Conservation (phyloP, 2,888 invertebrate genomes). For the Spodoptera picta region DNA sequence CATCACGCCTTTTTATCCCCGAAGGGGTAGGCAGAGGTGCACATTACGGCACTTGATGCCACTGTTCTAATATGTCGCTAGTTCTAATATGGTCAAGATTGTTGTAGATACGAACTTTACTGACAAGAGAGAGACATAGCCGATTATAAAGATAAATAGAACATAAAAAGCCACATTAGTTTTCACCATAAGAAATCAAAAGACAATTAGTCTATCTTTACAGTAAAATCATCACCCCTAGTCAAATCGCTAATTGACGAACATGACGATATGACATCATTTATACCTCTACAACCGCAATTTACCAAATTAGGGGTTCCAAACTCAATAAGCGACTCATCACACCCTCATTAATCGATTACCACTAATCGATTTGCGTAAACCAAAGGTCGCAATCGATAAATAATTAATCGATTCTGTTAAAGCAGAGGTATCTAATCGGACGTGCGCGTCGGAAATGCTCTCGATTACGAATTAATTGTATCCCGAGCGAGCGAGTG, state of each 20-base stretch:
- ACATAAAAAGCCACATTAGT: too few relatives aligned
- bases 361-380: slow-evolving; percentile 12
- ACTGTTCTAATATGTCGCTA: too few relatives aligned
- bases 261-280: slow-evolving; percentile 23
- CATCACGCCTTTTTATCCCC: too few relatives aligned
- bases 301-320: slow-evolving; percentile 25
- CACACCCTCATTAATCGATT: slow-evolving; percentile 33
- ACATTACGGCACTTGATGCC: too few relatives aligned
- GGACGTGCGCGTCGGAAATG: slow-evolving; percentile 30
- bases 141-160: too few relatives aligned
- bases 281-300: slow-evolving; percentile 21
- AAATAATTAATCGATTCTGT: slow-evolving; percentile 45
- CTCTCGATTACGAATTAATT: slow-evolving; percentile 48
- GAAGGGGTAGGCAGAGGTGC: too few relatives aligned
- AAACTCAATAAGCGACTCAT: slow-evolving; percentile 40
- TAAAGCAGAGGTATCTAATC: slow-evolving; percentile 39
- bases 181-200: too few relatives aligned
- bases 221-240: too few relatives aligned
- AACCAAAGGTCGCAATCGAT: slow-evolving; percentile 32
- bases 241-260: slow-evolving; percentile 11
- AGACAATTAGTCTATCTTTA: not conserved
- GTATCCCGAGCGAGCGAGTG: slow-evolving; percentile 34
- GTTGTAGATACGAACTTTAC: too few relatives aligned
- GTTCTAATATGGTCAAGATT: too few relatives aligned
- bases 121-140: too few relatives aligned